Conservation (phyloP, 2,797 vertebrate genomes). For the Hozukius guyotensis region DNA sequence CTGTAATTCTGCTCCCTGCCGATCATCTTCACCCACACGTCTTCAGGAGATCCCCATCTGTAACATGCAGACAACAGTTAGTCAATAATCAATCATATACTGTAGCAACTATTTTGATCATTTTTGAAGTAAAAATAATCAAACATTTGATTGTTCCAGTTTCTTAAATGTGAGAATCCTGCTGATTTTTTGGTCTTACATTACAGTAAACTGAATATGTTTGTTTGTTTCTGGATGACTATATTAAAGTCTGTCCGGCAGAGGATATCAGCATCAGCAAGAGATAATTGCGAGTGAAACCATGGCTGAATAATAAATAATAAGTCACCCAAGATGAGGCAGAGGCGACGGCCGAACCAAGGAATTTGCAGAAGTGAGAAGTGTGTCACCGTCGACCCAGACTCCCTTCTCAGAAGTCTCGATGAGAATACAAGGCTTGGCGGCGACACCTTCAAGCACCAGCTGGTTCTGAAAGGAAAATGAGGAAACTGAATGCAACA, state of each 20-base stretch:
- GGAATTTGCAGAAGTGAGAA: slow-evolving; percentile 82
- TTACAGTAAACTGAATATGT: not conserved
- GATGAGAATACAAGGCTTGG: slow-evolving; percentile 81
- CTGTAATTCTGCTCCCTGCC: slow-evolving; percentile 83
- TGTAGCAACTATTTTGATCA: not conserved
- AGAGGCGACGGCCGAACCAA: slow-evolving; percentile 85
- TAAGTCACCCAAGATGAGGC: slow-evolving; percentile 86
- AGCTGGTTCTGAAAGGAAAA: slow-evolving; percentile 82
- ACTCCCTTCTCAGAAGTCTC: slow-evolving; percentile 85
- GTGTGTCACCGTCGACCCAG: slow-evolving; percentile 72
- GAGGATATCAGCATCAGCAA: too few relatives aligned
- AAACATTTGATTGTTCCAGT: not conserved
- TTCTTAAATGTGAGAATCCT: not conserved
- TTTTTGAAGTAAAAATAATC: not conserved
- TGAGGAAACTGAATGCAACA: not conserved
- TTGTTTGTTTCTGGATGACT: not conserved
- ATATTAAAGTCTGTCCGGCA: not conserved
- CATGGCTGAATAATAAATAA: not conserved
- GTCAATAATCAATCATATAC: not conserved
- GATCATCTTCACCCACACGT: slow-evolving; percentile 89
- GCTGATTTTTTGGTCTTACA: not conserved
- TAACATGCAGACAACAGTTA: not conserved
- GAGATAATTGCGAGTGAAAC: not conserved
- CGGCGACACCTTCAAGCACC: slow-evolving; percentile 76
- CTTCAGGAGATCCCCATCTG: slow-evolving; percentile 87